These are phyloP conservation scores for Tetragonula carbonaria DNA, from an alignment of 2,888 invertebrate genomes.

Conservation along the genomic window DNA sequence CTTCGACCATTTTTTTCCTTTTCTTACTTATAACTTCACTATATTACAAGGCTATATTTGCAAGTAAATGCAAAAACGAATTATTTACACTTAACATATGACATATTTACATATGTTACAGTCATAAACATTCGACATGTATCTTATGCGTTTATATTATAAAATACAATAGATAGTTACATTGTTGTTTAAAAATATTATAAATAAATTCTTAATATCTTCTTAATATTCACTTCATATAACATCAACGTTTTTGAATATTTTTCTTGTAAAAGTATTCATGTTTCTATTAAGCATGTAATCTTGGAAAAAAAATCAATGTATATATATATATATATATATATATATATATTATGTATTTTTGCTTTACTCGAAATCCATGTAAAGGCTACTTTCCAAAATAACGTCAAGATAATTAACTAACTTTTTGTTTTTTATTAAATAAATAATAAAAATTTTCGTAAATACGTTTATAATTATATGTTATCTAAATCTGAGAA, in stretches of 20 bases:
- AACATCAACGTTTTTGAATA: background rate
- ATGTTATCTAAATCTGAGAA: background rate
- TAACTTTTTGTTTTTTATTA: background rate
- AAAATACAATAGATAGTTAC: constrained; percentile 4
- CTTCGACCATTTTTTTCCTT: constrained; percentile 65
- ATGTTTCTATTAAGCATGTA: constrained; percentile 11
- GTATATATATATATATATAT: constrained; percentile 5
- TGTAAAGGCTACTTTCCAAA: constrained; percentile 22
- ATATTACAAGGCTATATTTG: background rate
- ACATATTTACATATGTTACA: background rate
- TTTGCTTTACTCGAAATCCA: constrained; percentile 1
- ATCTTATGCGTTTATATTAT: constrained; percentile 7
- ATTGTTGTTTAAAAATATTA: constrained; percentile 8
- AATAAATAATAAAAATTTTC: background rate
- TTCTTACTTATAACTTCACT: too few species aligned
- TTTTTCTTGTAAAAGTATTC: background rate
- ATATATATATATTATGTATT: constrained; percentile 13
- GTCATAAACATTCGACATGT: background rate
- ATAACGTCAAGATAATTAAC: background rate
- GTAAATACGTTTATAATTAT: background rate
- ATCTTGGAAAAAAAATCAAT: constrained; percentile 42
- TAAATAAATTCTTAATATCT: background rate
- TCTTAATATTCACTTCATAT: background rate
- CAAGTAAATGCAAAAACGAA: background rate
- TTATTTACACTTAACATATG: background rate